Evolutionary conservation across 2,888 invertebrate species (phyloP), one percentile per base, ranked within the genome.

Genomic region (Sminthurides aquaticus): DNA sequence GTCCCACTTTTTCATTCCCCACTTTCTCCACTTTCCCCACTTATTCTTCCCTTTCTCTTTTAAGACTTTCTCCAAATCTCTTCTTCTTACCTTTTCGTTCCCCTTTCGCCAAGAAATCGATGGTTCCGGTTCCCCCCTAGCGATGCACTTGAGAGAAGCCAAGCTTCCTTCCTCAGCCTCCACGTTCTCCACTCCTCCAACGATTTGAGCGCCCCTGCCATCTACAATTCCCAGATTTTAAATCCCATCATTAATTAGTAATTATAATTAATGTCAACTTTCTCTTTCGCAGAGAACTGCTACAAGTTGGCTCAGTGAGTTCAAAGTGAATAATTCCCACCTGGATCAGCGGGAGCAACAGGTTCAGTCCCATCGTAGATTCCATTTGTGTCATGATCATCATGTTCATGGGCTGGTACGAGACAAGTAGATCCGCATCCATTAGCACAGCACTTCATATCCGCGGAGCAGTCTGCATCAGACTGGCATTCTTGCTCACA

Each of bases 401-500:
- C 22, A 22, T 52, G 11, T 8, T 52, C 52, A 29, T 49, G 49
- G 20, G 56, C n/a, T 3, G 87, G 86, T 65, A 80, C 81, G 1
- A 86, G 79, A 76, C 93, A 94, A 27, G 86, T 81, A 27, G 82
- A 82, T 52, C 87, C 87, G 78, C 94, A 93, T 60, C 88, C 90
- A 75, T 85, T 86, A 69, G 79, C 79, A 78, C 94, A 95, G 78
- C 94, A 94, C 79, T 93, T 94, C 77, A 85, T 82, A 26, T 85
- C 84, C 34, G 85, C 86, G 18, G 84, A 79, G 77, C 94, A 95
- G 76, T 91, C 90, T 0, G 89, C 88, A 78, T 94, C 94, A 62
- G 85, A 85, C 67, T 82, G 79, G 76, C 94, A 94, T 77, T 89
- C 87, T 34, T 81, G 81, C 8, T 83, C 84, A 77, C 93, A 92